phyloP scores from a whole-genome alignment of 2,113 vertebrate species.

The Salvator merianae region DNA sequence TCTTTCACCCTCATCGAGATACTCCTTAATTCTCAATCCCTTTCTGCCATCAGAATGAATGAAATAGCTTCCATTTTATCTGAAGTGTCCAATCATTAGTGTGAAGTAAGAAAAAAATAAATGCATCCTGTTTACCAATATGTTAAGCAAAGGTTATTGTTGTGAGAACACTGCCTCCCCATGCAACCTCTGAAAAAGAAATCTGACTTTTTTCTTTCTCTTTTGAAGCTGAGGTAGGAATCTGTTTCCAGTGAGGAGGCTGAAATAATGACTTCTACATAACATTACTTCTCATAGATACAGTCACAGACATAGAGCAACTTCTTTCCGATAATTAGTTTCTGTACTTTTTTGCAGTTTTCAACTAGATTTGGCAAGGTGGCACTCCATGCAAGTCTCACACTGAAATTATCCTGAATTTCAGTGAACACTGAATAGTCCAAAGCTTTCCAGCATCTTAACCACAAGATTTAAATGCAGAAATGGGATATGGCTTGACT shows the following conservation, averaged over 20 bases:
- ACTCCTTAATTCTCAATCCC: no score
- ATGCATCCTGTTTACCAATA: neutral
- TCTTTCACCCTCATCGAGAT: no score
- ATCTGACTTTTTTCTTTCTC: conserved; percentile 55
- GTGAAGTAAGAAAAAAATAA: conserved; percentile 37
- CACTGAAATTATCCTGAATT: neutral
- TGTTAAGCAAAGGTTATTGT: conserved; percentile 56
- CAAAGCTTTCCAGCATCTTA: no score
- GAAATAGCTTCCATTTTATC: conserved; percentile 25
- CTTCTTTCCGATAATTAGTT: neutral
- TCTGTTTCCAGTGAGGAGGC: conserved; percentile 37
- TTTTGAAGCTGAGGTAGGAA: neutral
- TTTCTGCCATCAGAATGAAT: no score
- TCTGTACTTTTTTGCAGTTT: neutral
- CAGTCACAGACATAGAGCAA: neutral
- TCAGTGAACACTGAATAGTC: conserved; percentile 14
- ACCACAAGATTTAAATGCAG: neutral
- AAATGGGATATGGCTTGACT: no score
- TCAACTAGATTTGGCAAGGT: neutral
- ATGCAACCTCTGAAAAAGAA: conserved; percentile 46
- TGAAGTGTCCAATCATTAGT: conserved; percentile 38
- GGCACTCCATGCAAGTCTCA: neutral
- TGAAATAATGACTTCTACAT: conserved; percentile 31
- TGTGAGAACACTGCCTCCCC: conserved; percentile 54
- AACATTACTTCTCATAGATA: conserved; percentile 5